phyloP scores from a whole-genome alignment of 2,888 invertebrate genomes.

The Chouioia cunea region DNA sequence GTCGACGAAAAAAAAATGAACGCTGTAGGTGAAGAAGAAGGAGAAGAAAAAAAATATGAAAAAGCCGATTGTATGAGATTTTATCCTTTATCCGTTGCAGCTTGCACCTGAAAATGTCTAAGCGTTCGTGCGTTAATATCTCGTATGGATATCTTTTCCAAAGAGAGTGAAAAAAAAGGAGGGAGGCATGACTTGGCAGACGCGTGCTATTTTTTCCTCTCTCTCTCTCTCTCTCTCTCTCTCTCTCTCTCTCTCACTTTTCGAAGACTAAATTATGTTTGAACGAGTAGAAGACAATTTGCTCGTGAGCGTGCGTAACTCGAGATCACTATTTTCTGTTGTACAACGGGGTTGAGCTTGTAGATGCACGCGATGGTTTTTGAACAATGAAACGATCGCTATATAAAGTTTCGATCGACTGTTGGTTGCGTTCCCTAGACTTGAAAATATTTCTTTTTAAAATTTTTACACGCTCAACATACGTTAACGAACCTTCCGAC shows the following conservation, averaged over 20 bases:
- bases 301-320: too few species aligned
- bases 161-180: too few species aligned
- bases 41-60: neutral
- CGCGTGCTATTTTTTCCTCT: slow-evolving; percentile 5
- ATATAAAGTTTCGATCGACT: too few species aligned
- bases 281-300: too few species aligned
- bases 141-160: slow-evolving; percentile 26
- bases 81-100: slow-evolving; percentile 48
- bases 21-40: slow-evolving; percentile 14
- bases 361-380: too few species aligned
- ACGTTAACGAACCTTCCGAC: too few species aligned
- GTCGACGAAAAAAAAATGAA: neutral
- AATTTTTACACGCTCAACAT: too few species aligned
- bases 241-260: neutral
- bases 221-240: neutral
- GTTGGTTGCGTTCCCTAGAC: too few species aligned
- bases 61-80: slow-evolving; percentile 50
- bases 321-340: too few species aligned
- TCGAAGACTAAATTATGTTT: neutral
- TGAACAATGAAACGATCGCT: too few species aligned
- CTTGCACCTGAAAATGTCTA: slow-evolving; percentile 52
- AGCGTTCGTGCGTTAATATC: slow-evolving; percentile 54
- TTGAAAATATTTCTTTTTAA: too few species aligned
- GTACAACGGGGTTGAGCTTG: too few species aligned
- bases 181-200: neutral